Conservation (phyloP, 2,113 vertebrate genomes). For the Poeciliopsis prolifica region DNA sequence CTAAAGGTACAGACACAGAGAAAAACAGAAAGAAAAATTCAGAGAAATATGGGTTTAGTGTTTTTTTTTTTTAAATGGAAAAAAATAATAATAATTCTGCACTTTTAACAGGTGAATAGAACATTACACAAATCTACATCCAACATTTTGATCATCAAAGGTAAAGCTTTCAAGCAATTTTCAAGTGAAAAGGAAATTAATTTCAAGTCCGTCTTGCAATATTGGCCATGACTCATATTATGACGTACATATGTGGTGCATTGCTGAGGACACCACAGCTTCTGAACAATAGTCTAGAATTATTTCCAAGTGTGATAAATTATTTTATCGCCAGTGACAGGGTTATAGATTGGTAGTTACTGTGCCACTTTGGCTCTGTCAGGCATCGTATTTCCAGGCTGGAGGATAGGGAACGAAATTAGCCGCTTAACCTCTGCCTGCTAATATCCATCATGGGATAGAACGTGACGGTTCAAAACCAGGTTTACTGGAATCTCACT, state of each 20-base stretch:
- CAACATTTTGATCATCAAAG: not conserved
- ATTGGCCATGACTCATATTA: constrained; percentile 22
- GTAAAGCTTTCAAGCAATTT: not conserved
- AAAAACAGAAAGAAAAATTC: not conserved
- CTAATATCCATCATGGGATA: constrained; percentile 51
- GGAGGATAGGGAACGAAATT: constrained; percentile 58
- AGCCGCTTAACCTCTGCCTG: constrained; percentile 63
- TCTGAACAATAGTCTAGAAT: constrained; percentile 27
- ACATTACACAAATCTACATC: not conserved
- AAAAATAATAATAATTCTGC: not conserved
- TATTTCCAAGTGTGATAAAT: constrained; percentile 48
- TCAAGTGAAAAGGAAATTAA: constrained; percentile 28
- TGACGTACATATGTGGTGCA: constrained; percentile 29
- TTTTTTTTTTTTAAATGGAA: not conserved
- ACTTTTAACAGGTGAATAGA: constrained; percentile 4
- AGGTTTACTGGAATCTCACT: constrained; percentile 17
- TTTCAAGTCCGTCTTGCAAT: constrained; percentile 45
- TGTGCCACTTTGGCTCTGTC: constrained; percentile 69
- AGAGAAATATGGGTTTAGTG: not conserved
- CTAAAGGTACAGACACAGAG: constrained; percentile 72
- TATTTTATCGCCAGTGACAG: constrained; percentile 56
- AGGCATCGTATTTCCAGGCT: constrained; percentile 48
- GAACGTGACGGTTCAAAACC: constrained; percentile 12
- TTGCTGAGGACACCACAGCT: constrained; percentile 23
- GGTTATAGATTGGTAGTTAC: constrained; percentile 69